phyloP scores from a whole-genome alignment of 2,797 vertebrate genomes.

The Tokudaia muenninki region DNA sequence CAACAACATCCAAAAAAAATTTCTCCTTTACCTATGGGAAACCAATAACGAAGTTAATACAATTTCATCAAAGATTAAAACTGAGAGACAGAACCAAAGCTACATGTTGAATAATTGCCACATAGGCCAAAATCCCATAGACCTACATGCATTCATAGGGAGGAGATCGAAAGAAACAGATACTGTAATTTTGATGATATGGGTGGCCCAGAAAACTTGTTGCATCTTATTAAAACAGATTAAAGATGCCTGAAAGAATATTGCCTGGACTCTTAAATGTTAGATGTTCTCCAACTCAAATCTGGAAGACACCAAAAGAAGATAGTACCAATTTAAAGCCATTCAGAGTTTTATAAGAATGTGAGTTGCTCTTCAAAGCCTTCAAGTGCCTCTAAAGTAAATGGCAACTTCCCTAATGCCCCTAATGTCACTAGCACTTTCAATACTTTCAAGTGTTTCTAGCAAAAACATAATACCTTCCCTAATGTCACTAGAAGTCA shows the following conservation, averaged over 20 bases:
- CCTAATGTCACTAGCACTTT: constrained; percentile 29
- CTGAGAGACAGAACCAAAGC: constrained; percentile 90
- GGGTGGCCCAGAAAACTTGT: neutral
- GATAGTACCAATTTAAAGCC: neutral
- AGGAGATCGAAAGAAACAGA: constrained; percentile 89
- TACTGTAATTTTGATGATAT: constrained; percentile 67
- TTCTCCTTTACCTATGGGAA: constrained; percentile 87
- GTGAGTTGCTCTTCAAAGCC: constrained; percentile 85
- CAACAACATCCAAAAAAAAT: constrained; percentile 88
- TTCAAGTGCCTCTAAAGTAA: constrained; percentile 84
- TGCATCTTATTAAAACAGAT: neutral
- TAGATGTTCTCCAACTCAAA: neutral
- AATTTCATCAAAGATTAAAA: constrained; percentile 92
- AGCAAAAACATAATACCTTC: constrained; percentile 79
- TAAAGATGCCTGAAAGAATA: neutral
- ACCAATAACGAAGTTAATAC: constrained; percentile 94
- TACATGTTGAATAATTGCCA: constrained; percentile 87
- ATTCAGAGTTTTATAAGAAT: neutral
- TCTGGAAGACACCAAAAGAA: neutral
- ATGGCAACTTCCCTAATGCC: constrained; percentile 77
- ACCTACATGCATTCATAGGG: constrained; percentile 86
- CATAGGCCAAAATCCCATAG: constrained; percentile 92
- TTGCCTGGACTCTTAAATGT: neutral
- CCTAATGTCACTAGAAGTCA: constrained; percentile 83
- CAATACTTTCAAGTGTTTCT: constrained; percentile 81